phyloP scores from a whole-genome alignment of 2,113 vertebrate genomes.

The Chaenocephalus aceratus region DNA sequence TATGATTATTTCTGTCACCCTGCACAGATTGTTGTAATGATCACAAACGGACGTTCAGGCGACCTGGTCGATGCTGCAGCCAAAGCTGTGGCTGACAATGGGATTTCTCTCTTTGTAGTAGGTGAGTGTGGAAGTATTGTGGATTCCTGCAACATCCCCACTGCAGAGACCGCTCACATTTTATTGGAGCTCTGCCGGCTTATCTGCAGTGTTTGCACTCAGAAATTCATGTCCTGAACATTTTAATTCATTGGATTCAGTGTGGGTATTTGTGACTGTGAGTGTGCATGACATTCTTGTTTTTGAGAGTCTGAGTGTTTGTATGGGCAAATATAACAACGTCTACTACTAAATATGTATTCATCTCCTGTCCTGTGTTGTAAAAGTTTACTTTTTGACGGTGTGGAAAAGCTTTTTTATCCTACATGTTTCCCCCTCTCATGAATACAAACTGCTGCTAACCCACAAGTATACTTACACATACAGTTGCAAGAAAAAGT shows the following conservation, averaged over 20 bases:
- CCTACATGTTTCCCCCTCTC: slow-evolving; percentile 1
- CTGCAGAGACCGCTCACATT: slow-evolving; percentile 57
- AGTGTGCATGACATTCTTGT: slow-evolving; percentile 22
- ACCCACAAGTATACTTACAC: slow-evolving; percentile 27
- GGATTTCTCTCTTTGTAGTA: slow-evolving; percentile 89
- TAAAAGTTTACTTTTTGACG: slow-evolving; percentile 20
- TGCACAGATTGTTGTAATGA: slow-evolving; percentile 85
- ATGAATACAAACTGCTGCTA: slow-evolving; percentile 34
- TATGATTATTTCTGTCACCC: not conserved
- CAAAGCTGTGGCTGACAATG: slow-evolving; percentile 77
- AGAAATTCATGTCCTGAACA: slow-evolving; percentile 65
- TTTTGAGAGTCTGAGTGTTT: slow-evolving; percentile 2
- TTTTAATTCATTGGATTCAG: slow-evolving; percentile 65
- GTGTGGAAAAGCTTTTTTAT: slow-evolving; percentile 14
- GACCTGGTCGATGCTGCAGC: slow-evolving; percentile 83
- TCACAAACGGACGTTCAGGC: slow-evolving; percentile 86
- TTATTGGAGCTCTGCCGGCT: slow-evolving; percentile 51
- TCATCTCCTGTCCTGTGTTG: slow-evolving; percentile 11
- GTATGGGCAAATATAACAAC: not conserved
- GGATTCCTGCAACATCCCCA: slow-evolving; percentile 58
- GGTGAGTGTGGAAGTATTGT: slow-evolving; percentile 80
- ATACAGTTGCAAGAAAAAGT: too few species aligned
- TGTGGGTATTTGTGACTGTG: slow-evolving; percentile 35
- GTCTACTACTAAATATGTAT: slow-evolving; percentile 12
- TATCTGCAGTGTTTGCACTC: slow-evolving; percentile 68